Conservation (phyloP, 2,113 vertebrate genomes). For the Phrynocephalus versicolor region DNA sequence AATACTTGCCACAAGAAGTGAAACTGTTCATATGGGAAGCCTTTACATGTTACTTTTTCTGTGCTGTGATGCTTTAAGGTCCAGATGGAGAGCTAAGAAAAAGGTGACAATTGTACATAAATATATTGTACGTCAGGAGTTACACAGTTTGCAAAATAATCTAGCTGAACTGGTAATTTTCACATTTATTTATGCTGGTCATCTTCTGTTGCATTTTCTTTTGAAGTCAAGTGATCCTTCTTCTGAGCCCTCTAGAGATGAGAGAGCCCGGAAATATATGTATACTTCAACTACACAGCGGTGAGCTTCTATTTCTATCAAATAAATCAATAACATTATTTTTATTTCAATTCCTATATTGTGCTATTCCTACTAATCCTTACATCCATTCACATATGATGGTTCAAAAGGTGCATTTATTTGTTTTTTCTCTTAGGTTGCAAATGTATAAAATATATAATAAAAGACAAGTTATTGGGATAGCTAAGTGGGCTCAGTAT, state of each 20-base stretch:
- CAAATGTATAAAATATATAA: neutral
- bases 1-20: no score
- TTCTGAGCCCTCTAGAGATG: conserved; percentile 35
- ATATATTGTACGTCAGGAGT: neutral
- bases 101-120: neutral
- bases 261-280: conserved; percentile 58
- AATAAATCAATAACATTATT: neutral
- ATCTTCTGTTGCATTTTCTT: conserved; percentile 30
- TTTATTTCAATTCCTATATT: neutral
- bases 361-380: neutral
- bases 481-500: neutral
- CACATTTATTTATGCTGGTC: neutral
- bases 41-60: neutral
- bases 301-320: conserved; percentile 59
- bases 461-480: no score
- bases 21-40: neutral
- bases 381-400: neutral
- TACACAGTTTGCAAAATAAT: neutral
- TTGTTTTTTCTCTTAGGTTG: neutral
- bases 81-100: neutral
- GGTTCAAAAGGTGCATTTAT: neutral
- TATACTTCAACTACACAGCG: conserved; percentile 76
- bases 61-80: neutral
- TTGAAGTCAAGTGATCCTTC: conserved; percentile 32
- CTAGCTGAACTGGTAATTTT: neutral